Evolutionary conservation across 2,888 invertebrate species (phyloP).

Genomic region (Ophioninae sp.): DNA sequence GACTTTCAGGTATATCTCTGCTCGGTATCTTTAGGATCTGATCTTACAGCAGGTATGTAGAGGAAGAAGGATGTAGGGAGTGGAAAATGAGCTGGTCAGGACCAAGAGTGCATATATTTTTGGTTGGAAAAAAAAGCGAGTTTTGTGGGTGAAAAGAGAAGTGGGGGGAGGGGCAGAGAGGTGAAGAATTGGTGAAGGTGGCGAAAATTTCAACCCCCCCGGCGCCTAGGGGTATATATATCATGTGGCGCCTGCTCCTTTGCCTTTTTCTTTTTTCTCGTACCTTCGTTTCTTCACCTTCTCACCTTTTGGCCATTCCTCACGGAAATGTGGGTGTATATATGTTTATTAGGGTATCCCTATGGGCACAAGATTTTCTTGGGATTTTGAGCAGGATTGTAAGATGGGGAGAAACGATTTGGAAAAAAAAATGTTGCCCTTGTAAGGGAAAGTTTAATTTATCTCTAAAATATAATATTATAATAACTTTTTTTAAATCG

Average conservation of each 20-base stretch:
- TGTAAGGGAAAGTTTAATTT: too few relatives aligned
- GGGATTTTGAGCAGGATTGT: too few relatives aligned
- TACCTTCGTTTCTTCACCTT: constrained; percentile 8
- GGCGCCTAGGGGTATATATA: constrained; percentile 79
- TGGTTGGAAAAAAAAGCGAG: constrained; percentile 53
- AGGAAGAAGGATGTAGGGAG: constrained; percentile 25
- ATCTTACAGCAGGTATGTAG: constrained; percentile 69
- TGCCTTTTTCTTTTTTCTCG: constrained; percentile 49
- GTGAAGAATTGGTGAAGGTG: constrained; percentile 70
- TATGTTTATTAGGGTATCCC: too few relatives aligned
- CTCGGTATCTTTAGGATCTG: constrained; percentile 73
- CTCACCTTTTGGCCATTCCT: neutral
- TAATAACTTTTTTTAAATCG: too few relatives aligned
- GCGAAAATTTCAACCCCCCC: constrained; percentile 75
- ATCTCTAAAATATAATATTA: too few relatives aligned
- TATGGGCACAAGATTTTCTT: too few relatives aligned
- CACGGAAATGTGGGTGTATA: neutral
- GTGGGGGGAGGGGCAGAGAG: constrained; percentile 16
- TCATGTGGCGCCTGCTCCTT: constrained; percentile 68
- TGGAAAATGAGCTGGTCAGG: constrained; percentile 42
- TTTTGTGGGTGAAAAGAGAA: neutral
- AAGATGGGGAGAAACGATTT: too few relatives aligned
- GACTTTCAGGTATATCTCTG: constrained; percentile 56
- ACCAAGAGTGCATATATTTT: constrained; percentile 62
- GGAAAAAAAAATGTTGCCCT: too few relatives aligned